Conservation (phyloP, 2,888 invertebrate genomes). For the Odontocolon sp. region DNA sequence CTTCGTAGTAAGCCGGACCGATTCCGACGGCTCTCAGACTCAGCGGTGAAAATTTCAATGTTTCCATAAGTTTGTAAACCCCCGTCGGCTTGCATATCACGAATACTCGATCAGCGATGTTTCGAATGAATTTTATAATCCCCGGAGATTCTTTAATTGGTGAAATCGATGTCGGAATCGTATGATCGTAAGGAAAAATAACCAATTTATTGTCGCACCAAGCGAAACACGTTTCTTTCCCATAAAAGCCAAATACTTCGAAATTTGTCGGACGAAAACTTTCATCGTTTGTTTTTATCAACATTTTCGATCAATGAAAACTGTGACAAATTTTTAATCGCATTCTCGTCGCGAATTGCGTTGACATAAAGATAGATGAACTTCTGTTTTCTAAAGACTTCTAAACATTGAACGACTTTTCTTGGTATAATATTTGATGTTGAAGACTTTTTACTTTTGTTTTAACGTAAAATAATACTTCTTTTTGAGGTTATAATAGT, state of each 20-base stretch:
- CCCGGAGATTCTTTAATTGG: slow-evolving; percentile 64
- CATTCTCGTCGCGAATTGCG: not conserved
- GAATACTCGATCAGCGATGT: slow-evolving; percentile 69
- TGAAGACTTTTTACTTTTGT: too few relatives aligned
- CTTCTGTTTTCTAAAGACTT: not conserved
- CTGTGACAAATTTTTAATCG: not conserved
- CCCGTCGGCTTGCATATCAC: slow-evolving; percentile 72
- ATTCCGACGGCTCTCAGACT: slow-evolving; percentile 71
- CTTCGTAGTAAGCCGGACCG: slow-evolving; percentile 68
- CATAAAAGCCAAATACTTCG: slow-evolving; percentile 71
- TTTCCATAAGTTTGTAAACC: slow-evolving; percentile 70
- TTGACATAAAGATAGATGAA: not conserved
- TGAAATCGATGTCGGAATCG: slow-evolving; percentile 13
- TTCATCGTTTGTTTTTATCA: slow-evolving; percentile 8
- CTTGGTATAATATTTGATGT: too few relatives aligned
- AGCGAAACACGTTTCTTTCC: slow-evolving; percentile 69
- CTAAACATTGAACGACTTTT: too few relatives aligned
- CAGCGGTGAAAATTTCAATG: slow-evolving; percentile 65
- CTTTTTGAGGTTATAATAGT: too few relatives aligned
- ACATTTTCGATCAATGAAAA: slow-evolving; percentile 11
- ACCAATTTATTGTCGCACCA: slow-evolving; percentile 70
- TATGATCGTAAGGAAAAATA: slow-evolving; percentile 66
- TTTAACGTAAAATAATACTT: too few relatives aligned
- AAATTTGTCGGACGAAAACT: slow-evolving; percentile 68
- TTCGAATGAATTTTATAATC: slow-evolving; percentile 67